phyloP scores from a whole-genome alignment of 1,140 invertebrate species.

The Zaprionus camerounensis region DNA sequence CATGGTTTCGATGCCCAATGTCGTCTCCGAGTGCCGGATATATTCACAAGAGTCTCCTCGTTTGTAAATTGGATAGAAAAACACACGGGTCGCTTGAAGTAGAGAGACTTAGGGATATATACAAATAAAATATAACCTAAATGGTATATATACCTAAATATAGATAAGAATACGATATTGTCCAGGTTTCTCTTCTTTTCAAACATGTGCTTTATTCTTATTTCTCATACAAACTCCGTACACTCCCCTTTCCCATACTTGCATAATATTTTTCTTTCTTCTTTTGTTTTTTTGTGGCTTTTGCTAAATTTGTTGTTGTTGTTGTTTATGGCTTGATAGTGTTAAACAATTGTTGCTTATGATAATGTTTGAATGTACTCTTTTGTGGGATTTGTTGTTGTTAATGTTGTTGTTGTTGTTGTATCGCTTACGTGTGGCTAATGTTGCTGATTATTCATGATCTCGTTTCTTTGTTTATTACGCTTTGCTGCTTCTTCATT shows the following conservation, averaged over 20 bases:
- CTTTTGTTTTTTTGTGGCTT: constrained; percentile 61
- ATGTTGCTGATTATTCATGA: constrained; percentile 71
- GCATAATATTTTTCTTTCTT: constrained; percentile 29
- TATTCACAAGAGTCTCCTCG: constrained; percentile 48
- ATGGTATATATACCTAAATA: not conserved
- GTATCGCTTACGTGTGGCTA: constrained; percentile 54
- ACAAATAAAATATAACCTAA: not conserved
- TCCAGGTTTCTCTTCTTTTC: constrained; percentile 51
- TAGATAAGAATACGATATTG: not conserved
- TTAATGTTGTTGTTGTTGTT: not conserved
- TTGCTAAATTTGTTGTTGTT: constrained; percentile 70
- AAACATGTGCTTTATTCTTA: constrained; percentile 82
- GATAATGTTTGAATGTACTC: constrained; percentile 73
- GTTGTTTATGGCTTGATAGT: constrained; percentile 55
- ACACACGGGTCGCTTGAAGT: constrained; percentile 27
- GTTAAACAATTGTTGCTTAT: constrained; percentile 73
- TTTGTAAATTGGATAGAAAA: constrained; percentile 47
- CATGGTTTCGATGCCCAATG: constrained; percentile 56
- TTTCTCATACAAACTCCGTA: constrained; percentile 78
- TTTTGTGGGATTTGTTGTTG: constrained; percentile 65
- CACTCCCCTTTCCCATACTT: constrained; percentile 48
- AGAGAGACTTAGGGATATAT: not conserved
- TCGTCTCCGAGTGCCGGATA: constrained; percentile 42
- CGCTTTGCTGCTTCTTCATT: constrained; percentile 16
- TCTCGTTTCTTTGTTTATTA: constrained; percentile 34